Conservation (phyloP, 2,797 vertebrate species). For the Pseudotriccus pelzelni region DNA sequence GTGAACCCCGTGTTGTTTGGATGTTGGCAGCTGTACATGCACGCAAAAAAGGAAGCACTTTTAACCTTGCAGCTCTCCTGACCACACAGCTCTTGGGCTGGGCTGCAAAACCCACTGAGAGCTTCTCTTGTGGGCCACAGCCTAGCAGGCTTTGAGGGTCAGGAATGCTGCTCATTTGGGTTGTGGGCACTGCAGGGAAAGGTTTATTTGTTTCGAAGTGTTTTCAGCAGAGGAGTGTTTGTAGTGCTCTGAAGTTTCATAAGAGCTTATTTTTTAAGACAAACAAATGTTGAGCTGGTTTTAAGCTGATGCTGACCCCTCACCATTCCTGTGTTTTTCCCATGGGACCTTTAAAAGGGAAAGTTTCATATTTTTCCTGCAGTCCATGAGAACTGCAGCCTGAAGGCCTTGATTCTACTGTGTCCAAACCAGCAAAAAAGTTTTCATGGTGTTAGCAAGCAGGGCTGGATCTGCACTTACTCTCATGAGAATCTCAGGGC, state of each 20-base stretch:
- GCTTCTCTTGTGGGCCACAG: background rate
- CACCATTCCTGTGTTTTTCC: slow-evolving; percentile 30
- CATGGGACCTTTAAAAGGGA: slow-evolving; percentile 23
- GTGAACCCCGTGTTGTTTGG: background rate
- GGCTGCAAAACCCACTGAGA: background rate
- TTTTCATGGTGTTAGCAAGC: slow-evolving; percentile 26
- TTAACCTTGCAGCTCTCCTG: background rate
- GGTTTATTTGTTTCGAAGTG: slow-evolving; percentile 49
- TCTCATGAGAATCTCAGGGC: background rate
- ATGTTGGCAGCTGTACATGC: background rate
- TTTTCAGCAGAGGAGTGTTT: slow-evolving; percentile 48
- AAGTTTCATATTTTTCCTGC: slow-evolving; percentile 16
- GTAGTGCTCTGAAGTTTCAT: slow-evolving; percentile 38
- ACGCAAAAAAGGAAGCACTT: background rate
- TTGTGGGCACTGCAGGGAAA: background rate
- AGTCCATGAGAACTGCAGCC: slow-evolving; percentile 5
- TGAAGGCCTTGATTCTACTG: background rate
- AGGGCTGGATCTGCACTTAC: background rate
- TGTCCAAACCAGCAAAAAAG: slow-evolving; percentile 4
- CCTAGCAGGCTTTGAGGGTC: background rate
- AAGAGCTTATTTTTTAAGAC: slow-evolving; percentile 56
- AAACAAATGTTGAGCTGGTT: slow-evolving; percentile 55
- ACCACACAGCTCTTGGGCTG: slow-evolving; percentile 6
- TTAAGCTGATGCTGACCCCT: slow-evolving; percentile 34
- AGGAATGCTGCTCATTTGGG: background rate